A percentile compares a stretch with the other conserved stretches of the same genome.
phyloP scores from a whole-genome alignment of 2,888 invertebrate genomes.

The Tipula vernalis region DNA sequence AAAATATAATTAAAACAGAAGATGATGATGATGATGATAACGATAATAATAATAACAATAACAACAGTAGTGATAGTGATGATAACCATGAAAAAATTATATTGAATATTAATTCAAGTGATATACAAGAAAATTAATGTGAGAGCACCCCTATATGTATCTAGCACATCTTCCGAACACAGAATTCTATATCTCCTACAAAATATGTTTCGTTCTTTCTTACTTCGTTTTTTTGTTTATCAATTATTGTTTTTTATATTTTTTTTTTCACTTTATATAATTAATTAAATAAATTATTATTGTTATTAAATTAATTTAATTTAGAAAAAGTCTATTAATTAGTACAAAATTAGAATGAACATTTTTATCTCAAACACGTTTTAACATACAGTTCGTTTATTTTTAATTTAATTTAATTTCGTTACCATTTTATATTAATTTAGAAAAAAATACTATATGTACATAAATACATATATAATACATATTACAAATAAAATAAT shows the following conservation, averaged over 20 bases:
- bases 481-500: neutral
- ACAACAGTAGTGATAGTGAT: neutral
- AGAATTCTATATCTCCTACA: neutral
- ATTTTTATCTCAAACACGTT: neutral
- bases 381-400: neutral
- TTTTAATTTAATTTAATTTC: neutral
- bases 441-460: neutral
- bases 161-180: neutral
- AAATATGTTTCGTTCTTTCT: neutral
- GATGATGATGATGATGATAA: neutral
- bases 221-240: neutral
- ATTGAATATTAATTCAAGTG: slow-evolving; percentile 8
- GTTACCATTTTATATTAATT: neutral
- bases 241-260: neutral
- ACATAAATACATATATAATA: neutral
- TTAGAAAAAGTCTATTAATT: neutral
- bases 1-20: neutral
- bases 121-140: neutral
- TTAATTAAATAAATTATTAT: neutral
- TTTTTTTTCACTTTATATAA: neutral
- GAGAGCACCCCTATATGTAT: neutral
- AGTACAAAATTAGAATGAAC: neutral
- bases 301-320: neutral
- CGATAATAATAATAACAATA: neutral
- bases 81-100: slow-evolving; percentile 7